These are phyloP conservation scores for Chymomyza caudatula DNA, from an alignment of 2,888 invertebrate genomes.

Conservation along the genomic window DNA sequence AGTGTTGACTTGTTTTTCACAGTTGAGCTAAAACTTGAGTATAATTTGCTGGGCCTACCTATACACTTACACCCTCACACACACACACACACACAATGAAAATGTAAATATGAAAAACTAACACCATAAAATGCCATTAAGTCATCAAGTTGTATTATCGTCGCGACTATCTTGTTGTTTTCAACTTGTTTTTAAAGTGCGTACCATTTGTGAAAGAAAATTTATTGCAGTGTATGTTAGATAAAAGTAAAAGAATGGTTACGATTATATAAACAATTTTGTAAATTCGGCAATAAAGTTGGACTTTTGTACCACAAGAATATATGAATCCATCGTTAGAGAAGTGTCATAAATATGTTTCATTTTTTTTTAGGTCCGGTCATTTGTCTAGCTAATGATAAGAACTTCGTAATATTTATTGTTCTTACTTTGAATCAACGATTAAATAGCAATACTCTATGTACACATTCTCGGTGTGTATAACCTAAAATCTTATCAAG, in stretches of 20 bases:
- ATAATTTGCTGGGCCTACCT: neutral
- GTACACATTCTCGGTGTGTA: constrained; percentile 15
- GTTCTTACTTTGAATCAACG: constrained; percentile 31
- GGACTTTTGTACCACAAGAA: neutral
- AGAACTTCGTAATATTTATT: neutral
- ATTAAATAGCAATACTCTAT: constrained; percentile 24
- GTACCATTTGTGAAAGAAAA: neutral
- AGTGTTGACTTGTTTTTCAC: neutral
- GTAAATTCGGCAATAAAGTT: too few species aligned
- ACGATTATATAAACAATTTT: too few species aligned
- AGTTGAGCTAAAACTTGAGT: neutral
- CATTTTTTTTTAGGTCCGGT: neutral
- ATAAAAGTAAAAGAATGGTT: neutral
- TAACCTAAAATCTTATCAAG: constrained; percentile 58
- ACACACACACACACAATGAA: neutral
- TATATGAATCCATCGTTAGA: too few species aligned
- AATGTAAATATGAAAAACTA: constrained; percentile 22
- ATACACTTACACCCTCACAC: neutral
- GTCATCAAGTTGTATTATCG: constrained; percentile 53
- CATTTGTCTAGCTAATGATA: neutral
- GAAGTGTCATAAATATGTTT: too few species aligned
- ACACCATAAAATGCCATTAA: constrained; percentile 59
- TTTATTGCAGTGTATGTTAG: neutral
- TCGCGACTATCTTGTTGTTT: constrained; percentile 27
- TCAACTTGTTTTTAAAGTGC: constrained; percentile 3